These are phyloP conservation scores for Dermolepida albohirtum DNA, from an alignment of 2,888 invertebrate species.

Conservation along the genomic window DNA sequence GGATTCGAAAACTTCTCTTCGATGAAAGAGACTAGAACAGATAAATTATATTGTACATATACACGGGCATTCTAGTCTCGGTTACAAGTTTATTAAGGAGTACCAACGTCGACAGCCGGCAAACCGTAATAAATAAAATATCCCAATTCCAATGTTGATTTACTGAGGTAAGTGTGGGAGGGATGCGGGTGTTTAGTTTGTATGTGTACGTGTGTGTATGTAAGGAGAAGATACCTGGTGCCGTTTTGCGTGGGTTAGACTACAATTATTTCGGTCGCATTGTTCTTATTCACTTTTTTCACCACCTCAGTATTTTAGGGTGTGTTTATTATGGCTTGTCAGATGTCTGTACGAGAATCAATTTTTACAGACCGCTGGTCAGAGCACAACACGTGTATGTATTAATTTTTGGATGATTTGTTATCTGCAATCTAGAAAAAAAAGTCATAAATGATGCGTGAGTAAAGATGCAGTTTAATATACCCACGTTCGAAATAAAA, in stretches of 20 bases:
- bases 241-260: conserved; percentile 45
- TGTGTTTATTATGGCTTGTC: conserved; percentile 43
- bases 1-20: conserved; percentile 24
- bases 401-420: conserved; percentile 31
- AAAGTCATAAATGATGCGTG: too few species aligned
- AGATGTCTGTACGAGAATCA: conserved; percentile 35
- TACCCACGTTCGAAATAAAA: too few species aligned
- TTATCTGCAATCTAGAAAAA: not conserved
- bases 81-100: conserved; percentile 60
- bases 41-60: conserved; percentile 52
- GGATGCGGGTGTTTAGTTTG: conserved; percentile 50
- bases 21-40: conserved; percentile 41
- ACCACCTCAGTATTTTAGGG: conserved; percentile 46
- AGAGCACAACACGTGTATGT: conserved; percentile 31
- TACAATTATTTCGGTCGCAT: conserved; percentile 47
- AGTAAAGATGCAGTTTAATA: not conserved
- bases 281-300: conserved; percentile 46
- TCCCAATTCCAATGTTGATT: conserved; percentile 58
- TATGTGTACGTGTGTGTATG: conserved; percentile 13
- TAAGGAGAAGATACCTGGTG: conserved; percentile 34
- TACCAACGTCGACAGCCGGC: conserved; percentile 57
- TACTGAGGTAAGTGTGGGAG: conserved; percentile 51
- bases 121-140: conserved; percentile 60
- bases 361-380: conserved; percentile 41
- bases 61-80: conserved; percentile 50